A percentile compares a stretch with the other conserved stretches of the same genome.
These are phyloP conservation scores for Argyresthia albistria DNA, from an alignment of 2,888 invertebrate species.

Conservation along the genomic window DNA sequence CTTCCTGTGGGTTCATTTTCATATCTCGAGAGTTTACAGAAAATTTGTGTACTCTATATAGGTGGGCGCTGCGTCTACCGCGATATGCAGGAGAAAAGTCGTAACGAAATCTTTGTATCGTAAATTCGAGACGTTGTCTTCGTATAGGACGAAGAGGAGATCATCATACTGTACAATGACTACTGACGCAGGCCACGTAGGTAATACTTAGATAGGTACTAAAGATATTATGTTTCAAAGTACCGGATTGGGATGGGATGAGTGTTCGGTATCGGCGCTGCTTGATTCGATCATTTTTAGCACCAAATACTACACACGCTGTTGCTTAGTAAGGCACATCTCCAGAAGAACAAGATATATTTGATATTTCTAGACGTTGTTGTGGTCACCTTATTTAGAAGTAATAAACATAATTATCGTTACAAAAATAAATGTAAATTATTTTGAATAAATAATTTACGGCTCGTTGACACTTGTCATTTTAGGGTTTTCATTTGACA, in stretches of 20 bases:
- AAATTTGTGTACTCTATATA: no score
- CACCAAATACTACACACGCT: slow-evolving; percentile 16
- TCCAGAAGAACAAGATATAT: slow-evolving; percentile 15
- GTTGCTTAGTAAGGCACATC: background rate
- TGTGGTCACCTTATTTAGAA: slow-evolving; percentile 45
- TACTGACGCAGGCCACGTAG: no score
- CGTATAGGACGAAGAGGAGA: no score
- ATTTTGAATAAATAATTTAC: slow-evolving; percentile 49
- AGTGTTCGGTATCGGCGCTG: slow-evolving; percentile 21
- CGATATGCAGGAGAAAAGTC: no score
- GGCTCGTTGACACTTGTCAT: slow-evolving; percentile 49
- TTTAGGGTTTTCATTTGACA: slow-evolving; percentile 34
- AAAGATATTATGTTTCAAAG: slow-evolving; percentile 25
- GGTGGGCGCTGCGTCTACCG: no score
- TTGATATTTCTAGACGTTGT: background rate
- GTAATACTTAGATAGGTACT: slow-evolving; percentile 13
- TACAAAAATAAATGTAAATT: slow-evolving; percentile 44
- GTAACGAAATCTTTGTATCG: no score
- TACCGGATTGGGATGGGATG: no score
- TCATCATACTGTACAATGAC: no score
- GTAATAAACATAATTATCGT: slow-evolving; percentile 44
- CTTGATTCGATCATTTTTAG: slow-evolving; percentile 52
- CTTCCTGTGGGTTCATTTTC: no score
- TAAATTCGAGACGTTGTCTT: no score
- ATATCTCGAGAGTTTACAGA: no score